Conservation (phyloP, 2,888 invertebrate species). For the Andrena bucephala region DNA sequence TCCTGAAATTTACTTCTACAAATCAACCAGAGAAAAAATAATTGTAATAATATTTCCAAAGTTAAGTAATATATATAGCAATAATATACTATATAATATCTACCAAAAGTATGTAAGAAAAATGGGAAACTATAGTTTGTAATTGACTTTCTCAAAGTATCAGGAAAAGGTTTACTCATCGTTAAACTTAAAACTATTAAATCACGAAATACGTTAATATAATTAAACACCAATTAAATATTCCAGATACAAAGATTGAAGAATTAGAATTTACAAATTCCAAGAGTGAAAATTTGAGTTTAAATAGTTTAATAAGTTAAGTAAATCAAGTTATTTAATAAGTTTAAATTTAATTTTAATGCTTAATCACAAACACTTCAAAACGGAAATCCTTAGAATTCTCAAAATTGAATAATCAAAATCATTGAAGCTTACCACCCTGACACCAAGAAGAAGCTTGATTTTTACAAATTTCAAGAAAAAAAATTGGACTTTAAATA, state of each 20-base stretch:
- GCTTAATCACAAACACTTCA: too few relatives aligned
- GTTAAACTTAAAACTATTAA: background rate
- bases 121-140: background rate
- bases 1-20: constrained; percentile 86
- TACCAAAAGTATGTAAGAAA: background rate
- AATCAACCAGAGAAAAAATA: background rate
- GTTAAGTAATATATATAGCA: background rate
- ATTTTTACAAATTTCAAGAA: too few relatives aligned
- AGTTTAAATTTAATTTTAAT: too few relatives aligned
- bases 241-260: constrained; percentile 87
- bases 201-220: background rate
- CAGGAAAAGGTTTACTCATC: background rate
- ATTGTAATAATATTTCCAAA: background rate
- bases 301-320: too few relatives aligned
- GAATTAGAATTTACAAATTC: too few relatives aligned
- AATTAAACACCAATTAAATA: too few relatives aligned
- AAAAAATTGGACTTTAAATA: too few relatives aligned
- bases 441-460: constrained; percentile 84
- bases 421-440: constrained; percentile 88
- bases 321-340: too few relatives aligned
- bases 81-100: background rate
- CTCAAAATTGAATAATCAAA: background rate
- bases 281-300: too few relatives aligned
- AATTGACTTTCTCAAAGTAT: background rate
- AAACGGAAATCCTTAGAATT: background rate